Evolutionary conservation across 2,113 vertebrate genomes (phyloP), one percentile per base, ranked within the genome.

Genomic region (Apteryx owenii): DNA sequence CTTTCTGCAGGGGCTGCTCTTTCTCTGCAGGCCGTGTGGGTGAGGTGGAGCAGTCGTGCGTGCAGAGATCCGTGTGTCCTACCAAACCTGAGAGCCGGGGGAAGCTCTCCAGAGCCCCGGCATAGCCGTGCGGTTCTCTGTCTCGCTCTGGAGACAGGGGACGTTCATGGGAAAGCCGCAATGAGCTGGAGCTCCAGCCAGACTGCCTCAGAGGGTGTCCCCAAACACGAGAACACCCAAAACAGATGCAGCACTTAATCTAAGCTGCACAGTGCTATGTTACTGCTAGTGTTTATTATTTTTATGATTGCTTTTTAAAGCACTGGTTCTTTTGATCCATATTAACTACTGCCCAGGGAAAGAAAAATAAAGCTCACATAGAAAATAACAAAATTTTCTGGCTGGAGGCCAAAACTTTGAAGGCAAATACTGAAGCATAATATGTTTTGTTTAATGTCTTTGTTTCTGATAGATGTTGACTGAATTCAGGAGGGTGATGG

Each of bases 391-490:
- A 88, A 93, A 73, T 22, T 90, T 97, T 90, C 81, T 94, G 95
- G 68, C 88, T 36, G 42, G 58, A 91, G 86, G 90, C 93, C 96
- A 91, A 81, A 91, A 82, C 61, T 93, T 92, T 71, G 82, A 80
- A 88, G 89, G 82, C 94, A 81, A 95, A 62, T 89, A 68, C 89
- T 96, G 90, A 82, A 88, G 93, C 81, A 93, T 92, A 83, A 81
- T 73, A 83, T 80, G 87, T 84, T 98, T 97, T 98, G 81, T 96
- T 97, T 97, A 90, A 94, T 31, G 5, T 94, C 92, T 96, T 97
- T 97, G 91, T 98, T 97, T 92, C 95, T 90, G 90, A 65, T 93
- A 56, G 90, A 92, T 96, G 90, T 94, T 97, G 92, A 95, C 87
- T 93, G 86, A 95, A 96, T 96, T 97, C 72, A 79, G 95, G 62